Percentiles rank a stretch among this genome's conserved stretches.
These are phyloP conservation scores for Hypsopygia costalis DNA, from an alignment of 2,888 invertebrate genomes.

Conservation along the genomic window DNA sequence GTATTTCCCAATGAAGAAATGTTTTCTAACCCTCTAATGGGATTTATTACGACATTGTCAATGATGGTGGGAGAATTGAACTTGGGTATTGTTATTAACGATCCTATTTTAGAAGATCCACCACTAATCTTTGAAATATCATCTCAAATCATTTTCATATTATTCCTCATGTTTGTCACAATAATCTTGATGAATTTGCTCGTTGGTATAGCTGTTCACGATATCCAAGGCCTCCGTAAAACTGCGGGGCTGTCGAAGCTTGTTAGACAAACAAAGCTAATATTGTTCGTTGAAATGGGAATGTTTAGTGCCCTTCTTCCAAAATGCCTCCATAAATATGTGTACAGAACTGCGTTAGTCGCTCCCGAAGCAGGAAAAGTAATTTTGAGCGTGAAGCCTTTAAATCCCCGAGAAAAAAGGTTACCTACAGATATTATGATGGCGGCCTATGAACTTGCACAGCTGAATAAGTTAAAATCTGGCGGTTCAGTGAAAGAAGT, in stretches of 20 bases:
- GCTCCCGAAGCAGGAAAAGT: conserved; percentile 91
- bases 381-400: conserved; percentile 89
- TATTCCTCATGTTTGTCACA: conserved; percentile 91
- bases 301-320: conserved; percentile 89
- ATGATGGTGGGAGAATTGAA: conserved; percentile 95
- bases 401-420: conserved; percentile 90
- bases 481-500: conserved; percentile 83
- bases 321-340: conserved; percentile 85
- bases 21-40: conserved; percentile 91
- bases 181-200: conserved; percentile 92
- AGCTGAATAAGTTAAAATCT: conserved; percentile 84
- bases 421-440: conserved; percentile 89
- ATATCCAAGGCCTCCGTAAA: conserved; percentile 91
- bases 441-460: conserved; percentile 89
- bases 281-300: conserved; percentile 90
- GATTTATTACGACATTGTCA: conserved; percentile 89
- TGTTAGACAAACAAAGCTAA: conserved; percentile 91
- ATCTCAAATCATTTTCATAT: conserved; percentile 89
- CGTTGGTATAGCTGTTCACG: conserved; percentile 93
- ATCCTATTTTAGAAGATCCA: conserved; percentile 84
- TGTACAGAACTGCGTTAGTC: conserved; percentile 89
- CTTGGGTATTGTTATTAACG: conserved; percentile 86
- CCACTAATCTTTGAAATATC: conserved; percentile 88
- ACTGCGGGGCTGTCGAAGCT: conserved; percentile 91
- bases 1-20: conserved; percentile 91